These are phyloP conservation scores for Clanis bilineata DNA, from an alignment of 2,888 invertebrate genomes.

Conservation along the genomic window DNA sequence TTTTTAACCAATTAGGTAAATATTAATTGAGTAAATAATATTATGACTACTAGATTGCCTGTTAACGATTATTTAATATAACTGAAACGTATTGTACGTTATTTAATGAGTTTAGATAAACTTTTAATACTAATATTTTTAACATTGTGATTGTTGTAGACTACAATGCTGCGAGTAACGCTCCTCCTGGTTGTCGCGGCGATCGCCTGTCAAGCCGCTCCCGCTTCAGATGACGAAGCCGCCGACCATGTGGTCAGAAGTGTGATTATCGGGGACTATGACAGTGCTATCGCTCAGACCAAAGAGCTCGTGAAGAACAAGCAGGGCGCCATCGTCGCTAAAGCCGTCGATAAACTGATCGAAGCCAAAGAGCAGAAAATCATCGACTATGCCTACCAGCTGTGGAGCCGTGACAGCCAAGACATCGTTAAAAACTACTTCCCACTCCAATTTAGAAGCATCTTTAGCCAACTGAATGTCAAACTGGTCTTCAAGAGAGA, in stretches of 20 bases:
- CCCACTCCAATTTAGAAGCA: slow-evolving; percentile 6
- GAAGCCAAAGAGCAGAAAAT: neutral
- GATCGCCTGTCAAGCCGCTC: neutral
- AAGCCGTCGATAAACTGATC: neutral
- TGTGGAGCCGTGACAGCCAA: neutral
- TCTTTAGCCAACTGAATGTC: neutral
- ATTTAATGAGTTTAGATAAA: no score
- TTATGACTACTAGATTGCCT: no score
- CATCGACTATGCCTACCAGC: slow-evolving; percentile 6
- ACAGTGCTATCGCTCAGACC: neutral
- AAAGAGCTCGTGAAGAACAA: neutral
- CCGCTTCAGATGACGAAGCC: neutral
- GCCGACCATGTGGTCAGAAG: neutral
- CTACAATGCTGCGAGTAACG: no score
- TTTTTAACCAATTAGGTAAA: no score
- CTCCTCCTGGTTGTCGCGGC: no score
- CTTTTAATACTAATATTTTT: no score
- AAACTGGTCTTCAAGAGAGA: slow-evolving; percentile 9
- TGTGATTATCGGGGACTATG: neutral
- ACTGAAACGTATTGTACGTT: no score
- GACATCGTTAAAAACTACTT: slow-evolving; percentile 12
- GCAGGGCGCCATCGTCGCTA: neutral
- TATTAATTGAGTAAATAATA: no score
- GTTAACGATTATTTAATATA: no score
- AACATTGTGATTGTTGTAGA: no score